phyloP scores from a whole-genome alignment of 1,140 invertebrate genomes.

The Caenorhabditis brenneri region DNA sequence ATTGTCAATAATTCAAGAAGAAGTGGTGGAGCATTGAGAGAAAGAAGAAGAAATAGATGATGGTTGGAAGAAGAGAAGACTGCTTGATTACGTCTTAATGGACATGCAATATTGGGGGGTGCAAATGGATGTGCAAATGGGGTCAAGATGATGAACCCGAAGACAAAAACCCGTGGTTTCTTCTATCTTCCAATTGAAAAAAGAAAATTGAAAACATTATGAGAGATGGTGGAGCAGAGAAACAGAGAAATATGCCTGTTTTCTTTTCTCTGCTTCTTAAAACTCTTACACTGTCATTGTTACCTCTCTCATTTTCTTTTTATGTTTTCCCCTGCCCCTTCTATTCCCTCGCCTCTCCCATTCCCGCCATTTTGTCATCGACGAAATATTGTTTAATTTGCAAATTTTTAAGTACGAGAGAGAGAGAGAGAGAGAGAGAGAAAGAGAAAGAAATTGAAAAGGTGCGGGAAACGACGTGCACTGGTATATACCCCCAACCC shows the following conservation, averaged over 20 bases:
- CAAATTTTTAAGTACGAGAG: not conserved
- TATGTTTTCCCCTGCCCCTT: not conserved
- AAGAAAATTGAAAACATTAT: not conserved
- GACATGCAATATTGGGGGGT: constrained; percentile 10
- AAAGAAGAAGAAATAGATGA: not conserved
- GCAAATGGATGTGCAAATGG: not conserved
- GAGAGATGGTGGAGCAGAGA: not conserved
- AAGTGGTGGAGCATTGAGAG: not conserved
- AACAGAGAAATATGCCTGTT: not conserved
- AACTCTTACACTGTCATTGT: not conserved
- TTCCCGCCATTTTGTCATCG: not conserved
- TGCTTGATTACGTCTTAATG: constrained; percentile 2
- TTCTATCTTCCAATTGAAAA: too few relatives aligned
- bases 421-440: too few relatives aligned
- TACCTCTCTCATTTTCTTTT: too few relatives aligned
- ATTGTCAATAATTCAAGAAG: constrained; percentile 37
- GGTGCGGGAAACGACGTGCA: too few relatives aligned
- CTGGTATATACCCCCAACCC: not conserved
- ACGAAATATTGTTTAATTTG: constrained; percentile 27
- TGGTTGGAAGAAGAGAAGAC: not conserved
- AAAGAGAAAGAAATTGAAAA: not conserved
- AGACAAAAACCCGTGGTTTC: too few relatives aligned
- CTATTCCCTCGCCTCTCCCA: not conserved
- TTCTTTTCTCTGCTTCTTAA: not conserved
- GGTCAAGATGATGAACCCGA: not conserved